These are phyloP conservation scores for Saccopteryx bilineata DNA, from an alignment of 2,113 vertebrate species.

Conservation along the genomic window DNA sequence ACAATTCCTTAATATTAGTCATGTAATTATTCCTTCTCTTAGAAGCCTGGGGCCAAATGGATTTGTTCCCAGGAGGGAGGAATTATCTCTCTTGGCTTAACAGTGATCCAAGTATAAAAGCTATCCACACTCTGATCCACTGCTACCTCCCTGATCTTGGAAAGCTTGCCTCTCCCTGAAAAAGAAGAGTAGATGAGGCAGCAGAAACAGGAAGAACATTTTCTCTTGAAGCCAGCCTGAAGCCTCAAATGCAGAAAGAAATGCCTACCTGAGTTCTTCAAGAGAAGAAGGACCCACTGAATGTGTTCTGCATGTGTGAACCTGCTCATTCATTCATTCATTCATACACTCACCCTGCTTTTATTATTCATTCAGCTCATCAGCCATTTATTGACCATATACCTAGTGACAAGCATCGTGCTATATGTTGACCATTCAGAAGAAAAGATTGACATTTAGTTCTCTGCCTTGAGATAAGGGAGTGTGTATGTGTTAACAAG, in stretches of 20 bases:
- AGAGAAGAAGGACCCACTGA: too few relatives aligned
- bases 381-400: not conserved
- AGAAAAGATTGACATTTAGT: not conserved
- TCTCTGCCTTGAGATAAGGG: not conserved
- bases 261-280: not conserved
- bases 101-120: slow-evolving; percentile 32
- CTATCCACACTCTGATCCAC: not conserved
- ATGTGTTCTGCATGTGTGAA: not conserved
- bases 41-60: slow-evolving; percentile 70
- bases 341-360: not conserved
- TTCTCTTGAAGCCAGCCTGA: not conserved
- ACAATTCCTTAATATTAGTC: slow-evolving; percentile 69
- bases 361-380: not conserved
- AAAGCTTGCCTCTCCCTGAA: not conserved
- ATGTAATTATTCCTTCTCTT: slow-evolving; percentile 67
- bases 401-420: not conserved
- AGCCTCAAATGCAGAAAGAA: not conserved
- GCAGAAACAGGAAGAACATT: not conserved
- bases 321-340: not conserved
- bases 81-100: slow-evolving; percentile 26
- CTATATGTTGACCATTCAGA: not conserved
- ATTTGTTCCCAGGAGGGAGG: slow-evolving; percentile 57
- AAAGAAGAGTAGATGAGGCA: not conserved
- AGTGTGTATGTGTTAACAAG: not conserved
- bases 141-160: not conserved